Conservation (phyloP, 1,140 invertebrate genomes). For the Macrobrachium nipponense region DNA sequence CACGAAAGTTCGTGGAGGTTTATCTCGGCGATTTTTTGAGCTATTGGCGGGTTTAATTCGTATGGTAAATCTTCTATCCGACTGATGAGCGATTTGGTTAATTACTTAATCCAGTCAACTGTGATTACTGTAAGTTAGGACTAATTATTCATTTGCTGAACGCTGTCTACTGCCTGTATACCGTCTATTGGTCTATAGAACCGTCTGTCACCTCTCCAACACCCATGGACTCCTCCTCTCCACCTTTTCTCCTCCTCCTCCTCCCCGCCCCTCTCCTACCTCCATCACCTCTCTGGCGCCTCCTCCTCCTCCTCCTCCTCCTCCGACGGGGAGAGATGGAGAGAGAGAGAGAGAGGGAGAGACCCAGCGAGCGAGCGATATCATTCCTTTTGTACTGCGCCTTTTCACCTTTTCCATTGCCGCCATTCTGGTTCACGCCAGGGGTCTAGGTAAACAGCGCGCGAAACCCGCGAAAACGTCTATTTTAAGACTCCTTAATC, state of each 20-base stretch:
- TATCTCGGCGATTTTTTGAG: neutral
- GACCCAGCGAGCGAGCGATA: neutral
- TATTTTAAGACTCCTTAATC: neutral
- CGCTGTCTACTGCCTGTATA: too few species aligned
- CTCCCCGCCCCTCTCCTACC: neutral
- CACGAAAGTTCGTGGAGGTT: neutral
- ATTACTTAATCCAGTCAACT: too few species aligned
- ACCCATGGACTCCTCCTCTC: neutral
- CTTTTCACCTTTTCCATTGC: conserved; percentile 34
- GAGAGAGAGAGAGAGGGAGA: neutral
- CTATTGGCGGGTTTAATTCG: too few species aligned
- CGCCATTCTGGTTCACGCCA: conserved; percentile 38
- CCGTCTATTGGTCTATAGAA: too few species aligned
- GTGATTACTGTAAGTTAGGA: too few species aligned
- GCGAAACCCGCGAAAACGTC: conserved; percentile 16
- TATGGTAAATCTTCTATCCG: too few species aligned
- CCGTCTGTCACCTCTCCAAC: neutral
- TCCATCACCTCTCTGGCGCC: neutral
- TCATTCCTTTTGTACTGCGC: conserved; percentile 4
- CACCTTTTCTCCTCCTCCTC: neutral
- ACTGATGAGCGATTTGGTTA: too few species aligned
- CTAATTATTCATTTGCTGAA: too few species aligned
- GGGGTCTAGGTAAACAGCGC: conserved; percentile 47
- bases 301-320: neutral
- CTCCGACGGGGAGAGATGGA: neutral